Evolutionary conservation across 2,888 invertebrate genomes (phyloP).

Genomic region (Drosophila rubida): DNA sequence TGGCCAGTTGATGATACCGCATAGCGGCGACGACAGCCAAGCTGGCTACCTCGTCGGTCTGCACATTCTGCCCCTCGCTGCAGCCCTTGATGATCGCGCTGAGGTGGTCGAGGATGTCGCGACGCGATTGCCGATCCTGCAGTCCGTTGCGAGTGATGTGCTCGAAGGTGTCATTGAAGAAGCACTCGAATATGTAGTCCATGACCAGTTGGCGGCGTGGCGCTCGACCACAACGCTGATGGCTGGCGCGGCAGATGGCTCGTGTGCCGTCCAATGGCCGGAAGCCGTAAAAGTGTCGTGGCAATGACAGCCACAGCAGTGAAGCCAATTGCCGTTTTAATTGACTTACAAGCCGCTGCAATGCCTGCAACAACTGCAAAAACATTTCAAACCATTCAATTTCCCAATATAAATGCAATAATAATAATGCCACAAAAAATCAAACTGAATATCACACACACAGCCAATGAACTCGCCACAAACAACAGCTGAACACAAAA

Average conservation of each 20-base stretch:
- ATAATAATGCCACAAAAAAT: conserved; percentile 6
- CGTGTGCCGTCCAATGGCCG: conserved; percentile 41
- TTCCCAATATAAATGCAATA: neutral
- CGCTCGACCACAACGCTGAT: conserved; percentile 46
- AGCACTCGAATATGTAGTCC: conserved; percentile 92
- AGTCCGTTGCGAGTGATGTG: conserved; percentile 90
- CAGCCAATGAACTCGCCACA: neutral
- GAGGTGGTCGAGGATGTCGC: conserved; percentile 91
- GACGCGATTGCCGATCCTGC: conserved; percentile 89
- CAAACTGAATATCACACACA: conserved; percentile 2
- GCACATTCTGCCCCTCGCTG: conserved; percentile 84
- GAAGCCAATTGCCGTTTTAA: conserved; percentile 68
- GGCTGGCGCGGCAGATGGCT: conserved; percentile 49
- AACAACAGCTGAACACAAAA: conserved; percentile 2
- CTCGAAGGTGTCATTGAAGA: conserved; percentile 91
- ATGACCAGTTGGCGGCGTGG: conserved; percentile 84
- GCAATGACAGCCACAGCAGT: conserved; percentile 55
- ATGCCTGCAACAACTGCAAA: conserved; percentile 62
- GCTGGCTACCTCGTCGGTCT: conserved; percentile 83
- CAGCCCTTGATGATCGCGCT: conserved; percentile 92
- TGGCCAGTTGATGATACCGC: conserved; percentile 82
- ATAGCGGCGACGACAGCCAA: conserved; percentile 83
- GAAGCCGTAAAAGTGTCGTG: conserved; percentile 67
- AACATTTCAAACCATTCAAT: conserved; percentile 45
- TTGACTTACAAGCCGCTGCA: conserved; percentile 69